These are phyloP conservation scores for Invenusta paracnida DNA, from an alignment of 2,888 invertebrate species.

Conservation along the genomic window DNA sequence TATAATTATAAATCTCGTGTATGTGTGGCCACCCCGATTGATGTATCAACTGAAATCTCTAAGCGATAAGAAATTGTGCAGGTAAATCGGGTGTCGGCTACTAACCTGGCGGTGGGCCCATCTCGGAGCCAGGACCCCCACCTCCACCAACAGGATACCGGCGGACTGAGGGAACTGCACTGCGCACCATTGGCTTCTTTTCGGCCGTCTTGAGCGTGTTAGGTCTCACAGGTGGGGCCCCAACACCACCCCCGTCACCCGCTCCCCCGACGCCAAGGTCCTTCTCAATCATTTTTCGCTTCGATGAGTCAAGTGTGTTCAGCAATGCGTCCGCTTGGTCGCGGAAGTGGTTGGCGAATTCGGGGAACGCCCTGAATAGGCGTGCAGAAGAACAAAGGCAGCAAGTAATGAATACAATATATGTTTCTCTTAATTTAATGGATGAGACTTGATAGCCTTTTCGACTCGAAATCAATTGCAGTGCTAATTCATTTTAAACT, in stretches of 20 bases:
- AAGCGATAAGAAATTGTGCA: neutral
- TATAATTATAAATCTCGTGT: too few relatives aligned
- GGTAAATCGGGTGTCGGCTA: too few relatives aligned
- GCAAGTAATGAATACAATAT: too few relatives aligned
- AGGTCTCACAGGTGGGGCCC: neutral
- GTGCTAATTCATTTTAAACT: too few relatives aligned
- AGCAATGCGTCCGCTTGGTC: constrained; percentile 22
- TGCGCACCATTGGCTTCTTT: neutral
- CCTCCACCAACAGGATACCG: too few relatives aligned
- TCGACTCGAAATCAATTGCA: too few relatives aligned
- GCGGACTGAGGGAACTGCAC: neutral
- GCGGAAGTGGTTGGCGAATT: constrained; percentile 11
- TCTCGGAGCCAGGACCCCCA: too few relatives aligned
- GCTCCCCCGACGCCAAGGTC: neutral
- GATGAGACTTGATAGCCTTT: too few relatives aligned
- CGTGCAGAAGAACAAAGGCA: too few relatives aligned
- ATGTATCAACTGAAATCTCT: too few relatives aligned
- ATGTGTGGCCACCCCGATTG: too few relatives aligned
- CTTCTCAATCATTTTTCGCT: constrained; percentile 30
- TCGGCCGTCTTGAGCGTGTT: neutral
- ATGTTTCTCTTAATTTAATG: too few relatives aligned
- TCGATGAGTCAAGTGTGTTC: neutral
- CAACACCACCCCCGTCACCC: neutral
- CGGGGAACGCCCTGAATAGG: constrained; percentile 4
- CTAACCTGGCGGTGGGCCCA: neutral